Base-by-base conservation (phyloP, 2,888 invertebrate genomes). In the Ectemnius cavifrons region DNA sequence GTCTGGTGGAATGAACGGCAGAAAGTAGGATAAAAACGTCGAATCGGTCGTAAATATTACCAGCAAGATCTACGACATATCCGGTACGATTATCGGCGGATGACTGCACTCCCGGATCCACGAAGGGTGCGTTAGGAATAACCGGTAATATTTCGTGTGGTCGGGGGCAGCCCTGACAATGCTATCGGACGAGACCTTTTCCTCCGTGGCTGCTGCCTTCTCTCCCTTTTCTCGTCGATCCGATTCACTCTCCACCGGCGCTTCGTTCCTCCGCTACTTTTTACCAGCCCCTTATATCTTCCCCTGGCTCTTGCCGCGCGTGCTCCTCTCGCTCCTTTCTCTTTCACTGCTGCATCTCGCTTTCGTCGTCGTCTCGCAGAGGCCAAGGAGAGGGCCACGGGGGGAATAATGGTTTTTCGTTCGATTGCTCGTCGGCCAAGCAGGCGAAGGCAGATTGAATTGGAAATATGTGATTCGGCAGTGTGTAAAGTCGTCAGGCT, bases 381-480 rank as follows among this genome's bases (percentile, higher is more conserved):
- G 75, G 67, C 23, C 71, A 84, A 87, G 85, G 37, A 37, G 37
- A 37, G 37, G 3, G 2, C 23, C 23, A 37, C 0, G 37, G 37
- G 37, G 37, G 37, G 37, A 89, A 88, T 86, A 87, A 89, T 87
- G 87, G 85, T 80, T 88, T 87, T 84, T 85, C 86, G 83, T 87
- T 85, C 86, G 84, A 86, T 83, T 83, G 86, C 64, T 77, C 78
- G 77, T 75, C 64, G 78, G 64, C 62, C 64, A 60, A 60, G 59
- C 67, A 65, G 70, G 61, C 71, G 72, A 73, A 79, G 80, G 82
- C 81, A 87, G 87, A 85, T 86, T 86, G 88, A 88, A 89, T 88
- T 86, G 87, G 82, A 88, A 89, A 87, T 87, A 88, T 87, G 87
- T 82, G 85, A 88, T 87, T 85, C 85, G 84, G 79, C 83, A 85